phyloP scores from a whole-genome alignment of 2,113 vertebrate species.

The Hemiscyllium ocellatum region DNA sequence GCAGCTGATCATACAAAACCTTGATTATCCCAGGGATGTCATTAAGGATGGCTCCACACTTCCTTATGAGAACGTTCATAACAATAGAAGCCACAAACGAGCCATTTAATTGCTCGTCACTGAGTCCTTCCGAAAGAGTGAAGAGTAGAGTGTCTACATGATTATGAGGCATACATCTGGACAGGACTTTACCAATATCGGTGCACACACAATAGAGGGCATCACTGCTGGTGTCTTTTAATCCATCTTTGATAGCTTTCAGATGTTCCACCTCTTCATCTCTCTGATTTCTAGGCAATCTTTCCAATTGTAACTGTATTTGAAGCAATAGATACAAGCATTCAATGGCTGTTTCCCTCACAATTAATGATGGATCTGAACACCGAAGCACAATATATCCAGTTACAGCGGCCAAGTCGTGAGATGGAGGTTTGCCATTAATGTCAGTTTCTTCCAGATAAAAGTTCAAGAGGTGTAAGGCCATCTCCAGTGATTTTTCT shows the following conservation, averaged over 20 bases:
- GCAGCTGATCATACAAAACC: conserved; percentile 67
- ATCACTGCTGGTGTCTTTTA: background rate
- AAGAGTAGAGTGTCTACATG: background rate
- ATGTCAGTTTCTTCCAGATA: conserved; percentile 71
- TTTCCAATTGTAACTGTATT: background rate
- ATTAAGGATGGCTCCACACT: conserved; percentile 55
- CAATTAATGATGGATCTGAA: conserved; percentile 55
- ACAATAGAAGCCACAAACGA: background rate
- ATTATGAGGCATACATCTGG: background rate
- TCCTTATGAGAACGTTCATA: conserved; percentile 62
- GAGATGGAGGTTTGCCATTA: conserved; percentile 63
- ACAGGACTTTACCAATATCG: conserved; percentile 5
- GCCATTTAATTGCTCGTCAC: background rate
- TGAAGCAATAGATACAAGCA: conserved; percentile 51
- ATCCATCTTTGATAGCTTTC: background rate
- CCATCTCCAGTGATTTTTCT: conserved; percentile 61
- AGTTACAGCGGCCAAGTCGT: conserved; percentile 63
- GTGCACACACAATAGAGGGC: background rate
- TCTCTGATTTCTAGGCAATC: background rate
- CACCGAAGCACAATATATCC: conserved; percentile 68
- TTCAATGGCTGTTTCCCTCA: conserved; percentile 58
- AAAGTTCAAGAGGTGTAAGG: conserved; percentile 59
- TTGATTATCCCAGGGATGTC: conserved; percentile 71
- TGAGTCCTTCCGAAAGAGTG: background rate
- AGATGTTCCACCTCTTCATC: background rate